Evolutionary conservation across 2,888 invertebrate species (phyloP), one percentile per base, ranked within the genome.

Genomic region (Leuctra nigra): DNA sequence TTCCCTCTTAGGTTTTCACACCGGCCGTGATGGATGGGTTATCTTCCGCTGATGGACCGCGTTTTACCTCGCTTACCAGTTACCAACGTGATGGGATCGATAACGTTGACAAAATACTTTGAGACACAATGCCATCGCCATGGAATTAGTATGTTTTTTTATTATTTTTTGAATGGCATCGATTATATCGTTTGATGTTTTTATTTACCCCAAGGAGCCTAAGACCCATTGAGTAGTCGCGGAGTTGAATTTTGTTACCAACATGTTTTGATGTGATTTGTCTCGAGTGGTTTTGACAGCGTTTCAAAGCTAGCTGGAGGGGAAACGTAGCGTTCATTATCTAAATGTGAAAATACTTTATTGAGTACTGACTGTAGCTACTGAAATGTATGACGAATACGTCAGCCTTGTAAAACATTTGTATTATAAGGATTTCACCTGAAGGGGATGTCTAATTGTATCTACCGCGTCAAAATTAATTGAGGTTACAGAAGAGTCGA

Each of bases 281-380:
- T 57, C 57, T 57, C 20, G 54, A 57, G 54, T 57, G 57, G 38
- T 46, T 46, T 33, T 57, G 57, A 57, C 57, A 57, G 57, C 57
- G 23, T 57, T 57, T 57, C 57, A 57, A 57, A 57, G 57, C 57
- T 23, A 46, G 54, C 47, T 44, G 39, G 35, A 57, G 54, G 57
- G 57, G 54, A 54, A 44, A n/a, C 44, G 20, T 44, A 57, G 54
- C 25, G 48, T 53, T 57, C 57, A 57, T 57, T 57, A 54, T 57
- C 54, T 57, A 47, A 48, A 55, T 46, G 54, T 54, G 47, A 57
- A 57, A 57, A 54, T 57, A 54, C 57, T 57, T 54, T 57, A 57
- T 57, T 54, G 57, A 57, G 48, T 39, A 47, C 47, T 53, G 50
- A 50, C 50, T 50, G n/a, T n/a, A 50, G 50, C 36, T 47, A 47